phyloP scores from a whole-genome alignment of 2,113 vertebrate genomes.

The Athene noctua region DNA sequence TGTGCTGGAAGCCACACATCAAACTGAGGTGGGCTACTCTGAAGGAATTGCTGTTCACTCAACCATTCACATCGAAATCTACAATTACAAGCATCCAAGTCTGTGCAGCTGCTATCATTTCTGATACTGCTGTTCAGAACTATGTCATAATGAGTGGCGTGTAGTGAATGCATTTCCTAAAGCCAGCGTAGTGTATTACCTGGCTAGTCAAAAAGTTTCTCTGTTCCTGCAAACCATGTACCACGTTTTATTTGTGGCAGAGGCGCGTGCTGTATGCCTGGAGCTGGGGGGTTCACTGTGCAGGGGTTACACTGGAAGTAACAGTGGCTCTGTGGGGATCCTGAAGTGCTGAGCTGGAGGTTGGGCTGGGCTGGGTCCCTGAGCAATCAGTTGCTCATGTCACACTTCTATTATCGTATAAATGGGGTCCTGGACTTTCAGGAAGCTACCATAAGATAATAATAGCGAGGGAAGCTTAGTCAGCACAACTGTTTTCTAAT shows the following conservation, averaged over 20 bases:
- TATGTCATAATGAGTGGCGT: neutral
- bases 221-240: accelerated
- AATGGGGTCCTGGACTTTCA: neutral
- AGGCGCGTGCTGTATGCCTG: neutral
- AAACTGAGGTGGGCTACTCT: neutral
- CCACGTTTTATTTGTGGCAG: neutral
- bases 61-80: neutral
- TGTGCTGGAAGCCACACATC: neutral
- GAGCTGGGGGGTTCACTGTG: accelerated
- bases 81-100: neutral
- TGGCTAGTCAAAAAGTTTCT: neutral
- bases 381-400: accelerated
- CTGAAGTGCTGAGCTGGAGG: neutral
- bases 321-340: accelerated
- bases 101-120: neutral
- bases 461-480: neutral
- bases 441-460: neutral
- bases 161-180: neutral
- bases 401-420: neutral
- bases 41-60: neutral
- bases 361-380: neutral
- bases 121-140: neutral
- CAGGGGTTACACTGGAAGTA: neutral
- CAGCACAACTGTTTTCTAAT: neutral
- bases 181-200: neutral